Evolutionary conservation across 2,113 vertebrate species (phyloP).

Genomic region (Nycticorax nycticorax): DNA sequence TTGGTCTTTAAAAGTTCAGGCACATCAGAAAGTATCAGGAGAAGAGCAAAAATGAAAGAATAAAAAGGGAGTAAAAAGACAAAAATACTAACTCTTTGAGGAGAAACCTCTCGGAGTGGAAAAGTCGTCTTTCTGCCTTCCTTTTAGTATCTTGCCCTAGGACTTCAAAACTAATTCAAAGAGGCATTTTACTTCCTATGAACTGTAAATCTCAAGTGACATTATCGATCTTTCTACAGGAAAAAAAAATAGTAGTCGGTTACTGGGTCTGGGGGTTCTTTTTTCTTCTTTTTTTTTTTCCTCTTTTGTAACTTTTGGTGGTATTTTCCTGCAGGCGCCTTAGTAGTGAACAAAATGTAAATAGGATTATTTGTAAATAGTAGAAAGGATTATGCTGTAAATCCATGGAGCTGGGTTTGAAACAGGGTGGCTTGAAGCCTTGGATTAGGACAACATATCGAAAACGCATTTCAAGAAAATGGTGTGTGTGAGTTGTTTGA

Average conservation of each 20-base stretch:
- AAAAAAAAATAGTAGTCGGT: not conserved
- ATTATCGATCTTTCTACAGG: not conserved
- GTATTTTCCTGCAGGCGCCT: not conserved
- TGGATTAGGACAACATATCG: not conserved
- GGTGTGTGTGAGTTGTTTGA: not conserved
- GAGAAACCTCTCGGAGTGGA: not conserved
- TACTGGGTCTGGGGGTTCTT: not conserved
- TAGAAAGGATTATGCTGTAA: slow-evolving; percentile 44
- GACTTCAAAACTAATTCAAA: not conserved
- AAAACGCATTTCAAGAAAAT: not conserved
- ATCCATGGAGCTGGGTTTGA: not conserved
- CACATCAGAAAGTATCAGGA: not conserved
- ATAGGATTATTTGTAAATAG: slow-evolving; percentile 57
- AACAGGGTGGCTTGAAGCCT: not conserved
- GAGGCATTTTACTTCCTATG: not conserved
- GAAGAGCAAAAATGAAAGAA: not conserved
- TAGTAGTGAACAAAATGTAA: slow-evolving; percentile 21
- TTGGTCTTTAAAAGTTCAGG: not conserved
- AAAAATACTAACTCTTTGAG: not conserved
- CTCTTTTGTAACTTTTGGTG: not conserved
- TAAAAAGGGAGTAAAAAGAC: not conserved
- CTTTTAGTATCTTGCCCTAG: not conserved
- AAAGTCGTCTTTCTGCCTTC: not conserved
- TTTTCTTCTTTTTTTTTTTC: not conserved
- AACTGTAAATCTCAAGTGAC: not conserved